Percentiles rank a stretch among this genome's conserved stretches.
These are phyloP conservation scores for Drosophila navojoa DNA, from an alignment of 1,140 invertebrate genomes.

Conservation along the genomic window DNA sequence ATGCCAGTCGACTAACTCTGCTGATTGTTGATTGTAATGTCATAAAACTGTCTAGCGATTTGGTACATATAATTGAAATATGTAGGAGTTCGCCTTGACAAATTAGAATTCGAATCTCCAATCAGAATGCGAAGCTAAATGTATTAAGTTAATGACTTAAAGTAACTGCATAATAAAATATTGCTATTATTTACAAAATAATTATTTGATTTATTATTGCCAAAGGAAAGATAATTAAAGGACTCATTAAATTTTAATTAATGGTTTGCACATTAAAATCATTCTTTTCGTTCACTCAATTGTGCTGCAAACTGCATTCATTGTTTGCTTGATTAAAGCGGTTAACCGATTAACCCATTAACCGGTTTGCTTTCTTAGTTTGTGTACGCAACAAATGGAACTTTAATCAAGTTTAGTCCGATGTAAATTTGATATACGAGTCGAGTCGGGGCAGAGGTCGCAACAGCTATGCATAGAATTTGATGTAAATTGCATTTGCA, in stretches of 20 bases:
- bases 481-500: neutral
- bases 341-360: neutral
- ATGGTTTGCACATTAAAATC: no score
- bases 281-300: neutral
- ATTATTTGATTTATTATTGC: no score
- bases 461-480: neutral
- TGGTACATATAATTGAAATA: no score
- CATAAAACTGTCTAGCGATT: no score
- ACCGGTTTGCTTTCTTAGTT: constrained; percentile 1
- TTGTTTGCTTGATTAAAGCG: neutral
- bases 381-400: no score
- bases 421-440: neutral
- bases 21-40: no score
- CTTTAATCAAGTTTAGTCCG: no score
- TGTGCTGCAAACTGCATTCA: neutral
- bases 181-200: no score
- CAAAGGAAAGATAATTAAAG: no score
- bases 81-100: neutral
- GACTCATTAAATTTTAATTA: no score
- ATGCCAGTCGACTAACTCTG: no score
- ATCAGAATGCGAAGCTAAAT: neutral
- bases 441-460: neutral
- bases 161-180: neutral
- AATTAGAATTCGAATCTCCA: neutral
- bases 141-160: no score